phyloP scores from a whole-genome alignment of 2,888 invertebrate species.

The Meteorus cinctellus region DNA sequence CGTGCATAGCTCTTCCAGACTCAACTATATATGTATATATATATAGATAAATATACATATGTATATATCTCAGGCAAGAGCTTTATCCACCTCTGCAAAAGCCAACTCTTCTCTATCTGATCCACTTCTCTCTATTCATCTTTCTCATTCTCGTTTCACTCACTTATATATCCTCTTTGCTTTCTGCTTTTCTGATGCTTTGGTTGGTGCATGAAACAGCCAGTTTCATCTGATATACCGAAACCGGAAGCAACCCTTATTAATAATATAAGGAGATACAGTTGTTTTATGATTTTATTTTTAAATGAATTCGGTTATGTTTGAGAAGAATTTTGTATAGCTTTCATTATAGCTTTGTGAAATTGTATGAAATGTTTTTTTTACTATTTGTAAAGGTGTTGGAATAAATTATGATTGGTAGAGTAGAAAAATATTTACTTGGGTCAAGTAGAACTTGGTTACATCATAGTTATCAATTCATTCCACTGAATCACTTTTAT shows the following conservation, averaged over 20 bases:
- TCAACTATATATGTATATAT: slow-evolving; percentile 51
- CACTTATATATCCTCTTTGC: slow-evolving; percentile 28
- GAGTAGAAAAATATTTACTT: too few relatives aligned
- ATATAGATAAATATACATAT: slow-evolving; percentile 21
- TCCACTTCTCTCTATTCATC: slow-evolving; percentile 29
- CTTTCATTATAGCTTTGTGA: too few relatives aligned
- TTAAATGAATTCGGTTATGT: neutral
- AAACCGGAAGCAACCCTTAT: slow-evolving; percentile 71
- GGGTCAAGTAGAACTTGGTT: too few relatives aligned
- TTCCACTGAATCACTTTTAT: too few relatives aligned
- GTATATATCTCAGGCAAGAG: slow-evolving; percentile 1
- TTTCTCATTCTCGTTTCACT: slow-evolving; percentile 44
- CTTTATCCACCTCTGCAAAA: slow-evolving; percentile 8
- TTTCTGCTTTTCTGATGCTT: slow-evolving; percentile 32
- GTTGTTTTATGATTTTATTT: slow-evolving; percentile 27
- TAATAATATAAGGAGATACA: slow-evolving; percentile 71
- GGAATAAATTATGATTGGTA: neutral
- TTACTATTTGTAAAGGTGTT: neutral
- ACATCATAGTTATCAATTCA: too few relatives aligned
- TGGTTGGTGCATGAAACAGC: neutral
- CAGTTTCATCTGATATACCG: slow-evolving; percentile 60
- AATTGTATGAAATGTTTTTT: too few relatives aligned
- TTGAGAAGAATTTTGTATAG: too few relatives aligned
- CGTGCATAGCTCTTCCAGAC: slow-evolving; percentile 71
- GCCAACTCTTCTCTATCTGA: slow-evolving; percentile 17